Evolutionary conservation across 1,140 invertebrate genomes (phyloP).

Genomic region (Pseudachorutes palmiensis): DNA sequence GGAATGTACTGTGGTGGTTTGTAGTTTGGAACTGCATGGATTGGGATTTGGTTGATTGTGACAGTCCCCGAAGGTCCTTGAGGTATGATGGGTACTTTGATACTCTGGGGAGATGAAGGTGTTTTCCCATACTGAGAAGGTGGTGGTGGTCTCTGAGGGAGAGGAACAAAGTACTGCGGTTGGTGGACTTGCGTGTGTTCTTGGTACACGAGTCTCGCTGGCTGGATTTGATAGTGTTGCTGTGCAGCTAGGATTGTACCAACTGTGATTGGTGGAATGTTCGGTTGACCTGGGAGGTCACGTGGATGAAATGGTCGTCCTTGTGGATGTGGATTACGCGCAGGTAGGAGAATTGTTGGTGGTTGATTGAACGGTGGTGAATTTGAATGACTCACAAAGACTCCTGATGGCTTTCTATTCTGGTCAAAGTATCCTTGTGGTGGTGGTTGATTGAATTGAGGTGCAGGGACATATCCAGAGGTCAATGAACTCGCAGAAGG

Average conservation of each 20-base stretch:
- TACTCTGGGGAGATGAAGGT: conserved; percentile 4
- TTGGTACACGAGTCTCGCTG: conserved; percentile 29
- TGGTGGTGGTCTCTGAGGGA: background rate
- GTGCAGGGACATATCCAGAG: background rate
- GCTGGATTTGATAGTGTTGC: conserved; percentile 21
- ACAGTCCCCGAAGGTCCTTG: background rate
- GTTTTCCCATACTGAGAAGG: too few species aligned
- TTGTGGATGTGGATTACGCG: background rate
- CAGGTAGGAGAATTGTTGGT: conserved; percentile 12
- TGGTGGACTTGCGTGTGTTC: conserved; percentile 26
- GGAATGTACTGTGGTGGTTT: background rate
- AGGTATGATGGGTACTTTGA: conserved; percentile 6
- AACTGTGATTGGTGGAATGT: conserved; percentile 18
- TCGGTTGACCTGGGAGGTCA: background rate
- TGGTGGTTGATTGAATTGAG: background rate
- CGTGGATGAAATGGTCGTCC: background rate
- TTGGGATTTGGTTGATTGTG: conserved; percentile 13
- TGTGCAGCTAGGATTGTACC: conserved; percentile 25
- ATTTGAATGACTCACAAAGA: background rate
- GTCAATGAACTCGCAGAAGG: background rate
- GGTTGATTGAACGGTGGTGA: background rate
- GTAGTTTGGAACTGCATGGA: background rate
- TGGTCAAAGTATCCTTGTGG: background rate
- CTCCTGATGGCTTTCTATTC: background rate
- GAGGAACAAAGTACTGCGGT: background rate